Evolutionary conservation across 1,140 invertebrate genomes (phyloP), one percentile per base, ranked within the genome.

Genomic region (Araneus ventricosus): DNA sequence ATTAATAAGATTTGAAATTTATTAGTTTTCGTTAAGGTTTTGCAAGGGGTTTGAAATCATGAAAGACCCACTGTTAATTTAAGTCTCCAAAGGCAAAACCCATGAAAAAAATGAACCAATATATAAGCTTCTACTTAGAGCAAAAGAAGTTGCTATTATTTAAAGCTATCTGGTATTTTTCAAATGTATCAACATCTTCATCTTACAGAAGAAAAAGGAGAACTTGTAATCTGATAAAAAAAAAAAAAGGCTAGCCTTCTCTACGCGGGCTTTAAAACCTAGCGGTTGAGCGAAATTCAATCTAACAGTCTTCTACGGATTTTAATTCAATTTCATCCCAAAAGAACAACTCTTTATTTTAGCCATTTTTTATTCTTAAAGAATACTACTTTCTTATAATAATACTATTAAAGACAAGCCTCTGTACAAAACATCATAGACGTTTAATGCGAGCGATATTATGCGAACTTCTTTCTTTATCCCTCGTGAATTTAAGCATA

Each of bases 331-430:
- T 75, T 75, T 75, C 14, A 0, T 20, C 30, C 20, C 70, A 37
- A 75, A 75, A 75, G 70, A 75, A 75, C 14, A 37, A 1, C 37
- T 34, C 17, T 75, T 75, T 34, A 17, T 37, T 34, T 75, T 75
- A 5, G 10, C 4, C 37, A 34, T 24, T 37, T 75, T 75, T 70
- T 30, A 34, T 20, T 70, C 3, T 34, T 30, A 63, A 24, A 27
- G 8, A n/a, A 34, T 34, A 34, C 70, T 1, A 5, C 20, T 75
- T 27, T 20, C 30, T 75, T 75, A 14, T 75, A 34, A 75, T 75
- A 34, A 75, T 75, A 75, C 30, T 75, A 75, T 75, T 75, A 75
- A 75, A 75, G 70, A 24, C 20, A 75, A 75, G 30, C 20, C 70
- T 75, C 0, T 75, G 34, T 22, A 5, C 30, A 75, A 75, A 75